Base-by-base conservation (phyloP, 2,113 vertebrate species). In the Aplodontia rufa region DNA sequence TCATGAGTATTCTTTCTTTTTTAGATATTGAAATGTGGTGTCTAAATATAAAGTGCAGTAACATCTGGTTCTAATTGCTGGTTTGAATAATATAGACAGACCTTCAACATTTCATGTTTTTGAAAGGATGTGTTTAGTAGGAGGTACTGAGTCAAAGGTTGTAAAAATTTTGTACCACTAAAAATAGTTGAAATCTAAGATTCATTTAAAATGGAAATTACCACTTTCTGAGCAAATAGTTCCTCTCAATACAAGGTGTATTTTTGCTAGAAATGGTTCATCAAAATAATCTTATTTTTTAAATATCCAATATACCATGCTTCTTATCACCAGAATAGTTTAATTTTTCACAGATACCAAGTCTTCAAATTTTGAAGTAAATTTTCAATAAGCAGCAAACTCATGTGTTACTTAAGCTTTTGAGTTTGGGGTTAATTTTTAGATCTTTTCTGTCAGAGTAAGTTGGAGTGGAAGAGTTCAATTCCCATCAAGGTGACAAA, bases 1-100 rank as follows among this genome's bases (percentile, higher is more conserved):
- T 99, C 98, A 98, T 95, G 94, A 98, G 81, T 93, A 97, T 98
- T 98, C 97, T 98, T 98, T 98, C 97, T 98, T 98, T 98, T 97
- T 97, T 98, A 98, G 98, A 97, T 97, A 97, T 71, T 98, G 97
- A 98, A 98, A 98, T 98, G 97, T 98, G 47, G 78, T 98, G 47
- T 98, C 98, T 98, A 98, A 98, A 98, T 98, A 98, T 98, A 98
- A 98, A 98, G 96, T 96, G 97, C 96, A 96, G 87, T 97, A 98
- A 97, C 98, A 99, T 98, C 98, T 98, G 98, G 95, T 98, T 97
- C 97, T 98, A 98, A 99, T 99, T 99, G 97, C 98, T 96, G 88
- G 98, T 98, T 98, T 98, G 97, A 98, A 98, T 98, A 97, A 97
- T 98, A 98, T 87, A 98, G 98, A 98, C 96, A 98, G 98, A 98